Evolutionary conservation across 2,888 invertebrate species (phyloP), one percentile per base, ranked within the genome.

Genomic region (Nesidiocoris tenuis): DNA sequence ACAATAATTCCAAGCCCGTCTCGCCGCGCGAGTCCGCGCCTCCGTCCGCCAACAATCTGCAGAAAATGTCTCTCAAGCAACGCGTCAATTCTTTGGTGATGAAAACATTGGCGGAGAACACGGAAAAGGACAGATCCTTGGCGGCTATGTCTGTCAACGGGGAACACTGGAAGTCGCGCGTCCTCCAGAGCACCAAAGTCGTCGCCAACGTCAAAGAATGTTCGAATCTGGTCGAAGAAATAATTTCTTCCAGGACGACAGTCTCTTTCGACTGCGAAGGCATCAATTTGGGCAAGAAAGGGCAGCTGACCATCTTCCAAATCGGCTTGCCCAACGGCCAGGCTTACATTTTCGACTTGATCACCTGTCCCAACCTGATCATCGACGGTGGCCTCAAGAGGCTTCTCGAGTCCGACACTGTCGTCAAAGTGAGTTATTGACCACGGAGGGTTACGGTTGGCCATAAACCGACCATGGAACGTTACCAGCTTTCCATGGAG

Each of bases 221-320:
- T 83, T 86, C 90, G 59, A 88, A 91, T 81, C 87, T 95, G 76
- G 88, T 84, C 1, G 83, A 83, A 19, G 82, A 83, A 25, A 82
- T 85, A 19, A 77, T 84, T 70, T 78, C 72, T 59, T 57, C 68
- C 39, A 75, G 77, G 19, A 72, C 78, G 39, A 78, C 79, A 2
- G 87, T 96, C 21, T 93, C 94, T 0, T 89, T 96, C 82, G 96
- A 96, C 83, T 95, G 95, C 81, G 96, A 97, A 85, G 95, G 96
- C 17, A 93, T 96, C 72, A 96, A 95, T 84, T 86, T 96, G 77
- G 96, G 96, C 21, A 86, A 91, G 0, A 94, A 94, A 83, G 96
- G 96, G 18, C 92, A 93, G 80, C 86, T 96, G 77, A 95, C 96
- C 1, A 85, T 96, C 67, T 88, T 96, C 82, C 93, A 94, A 83